Percentiles rank a stretch among this genome's conserved stretches.
phyloP scores from a whole-genome alignment of 2,113 vertebrate genomes.

The Galemys pyrenaicus region DNA sequence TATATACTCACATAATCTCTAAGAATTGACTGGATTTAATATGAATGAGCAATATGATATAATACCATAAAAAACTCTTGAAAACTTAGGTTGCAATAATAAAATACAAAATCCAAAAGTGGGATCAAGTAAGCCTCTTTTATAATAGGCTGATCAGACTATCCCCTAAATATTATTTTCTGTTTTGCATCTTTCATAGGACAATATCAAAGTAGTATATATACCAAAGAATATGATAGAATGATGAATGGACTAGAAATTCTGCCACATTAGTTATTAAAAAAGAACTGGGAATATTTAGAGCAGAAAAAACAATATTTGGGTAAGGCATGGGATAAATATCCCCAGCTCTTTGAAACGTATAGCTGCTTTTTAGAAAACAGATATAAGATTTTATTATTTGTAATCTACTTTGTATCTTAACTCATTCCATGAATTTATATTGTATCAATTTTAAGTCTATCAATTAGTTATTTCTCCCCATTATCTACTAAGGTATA shows the following conservation, averaged over 20 bases:
- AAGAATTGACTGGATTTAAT: not conserved
- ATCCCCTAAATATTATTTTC: not conserved
- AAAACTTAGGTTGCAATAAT: not conserved
- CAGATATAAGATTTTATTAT: not conserved
- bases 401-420: slow-evolving; percentile 17
- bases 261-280: not conserved
- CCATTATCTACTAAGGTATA: not conserved
- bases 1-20: not conserved
- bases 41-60: not conserved
- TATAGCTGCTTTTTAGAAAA: not conserved
- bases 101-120: not conserved
- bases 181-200: not conserved
- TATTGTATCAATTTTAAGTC: not conserved
- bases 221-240: not conserved
- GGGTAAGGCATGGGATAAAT: not conserved
- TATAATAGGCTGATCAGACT: not conserved
- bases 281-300: not conserved
- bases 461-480: not conserved
- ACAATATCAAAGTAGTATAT: not conserved
- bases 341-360: not conserved
- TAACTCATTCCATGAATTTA: slow-evolving; percentile 18
- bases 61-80: not conserved
- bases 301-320: not conserved
- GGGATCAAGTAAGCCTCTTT: not conserved
- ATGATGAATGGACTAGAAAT: not conserved